A percentile compares a stretch with the other conserved stretches of the same genome.
Evolutionary conservation across 2,888 invertebrate genomes (phyloP).

Genomic region (Onchidella celtica): DNA sequence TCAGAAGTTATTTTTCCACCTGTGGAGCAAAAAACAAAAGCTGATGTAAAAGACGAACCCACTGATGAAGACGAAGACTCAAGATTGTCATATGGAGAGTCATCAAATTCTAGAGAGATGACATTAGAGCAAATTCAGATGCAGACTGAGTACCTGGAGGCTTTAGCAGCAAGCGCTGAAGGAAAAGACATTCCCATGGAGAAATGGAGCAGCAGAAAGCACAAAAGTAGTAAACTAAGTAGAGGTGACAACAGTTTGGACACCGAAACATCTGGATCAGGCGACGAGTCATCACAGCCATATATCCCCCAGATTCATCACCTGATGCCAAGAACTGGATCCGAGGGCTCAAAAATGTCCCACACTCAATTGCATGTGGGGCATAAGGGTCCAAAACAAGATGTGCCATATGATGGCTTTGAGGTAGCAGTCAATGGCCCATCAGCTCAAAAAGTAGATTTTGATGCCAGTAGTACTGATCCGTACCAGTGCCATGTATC

Average conservation of each 20-base stretch:
- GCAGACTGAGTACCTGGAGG: conserved; percentile 48
- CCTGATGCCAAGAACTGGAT: conserved; percentile 3
- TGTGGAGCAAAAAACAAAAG: conserved; percentile 55
- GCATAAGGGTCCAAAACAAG: conserved; percentile 16
- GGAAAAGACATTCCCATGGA: conserved; percentile 48
- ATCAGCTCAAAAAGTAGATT: conserved; percentile 35
- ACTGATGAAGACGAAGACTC: conserved; percentile 35
- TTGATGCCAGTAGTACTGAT: conserved; percentile 28
- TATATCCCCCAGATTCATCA: conserved; percentile 28
- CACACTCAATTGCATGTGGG: not conserved
- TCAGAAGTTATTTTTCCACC: conserved; percentile 79
- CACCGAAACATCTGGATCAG: conserved; percentile 34
- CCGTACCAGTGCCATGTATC: conserved; percentile 25
- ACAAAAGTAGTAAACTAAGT: not conserved
- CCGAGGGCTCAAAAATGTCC: not conserved
- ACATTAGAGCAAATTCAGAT: conserved; percentile 47
- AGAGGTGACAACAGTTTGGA: conserved; percentile 37
- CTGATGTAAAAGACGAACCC: conserved; percentile 35
- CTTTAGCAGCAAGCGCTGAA: conserved; percentile 47
- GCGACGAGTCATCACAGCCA: conserved; percentile 33
- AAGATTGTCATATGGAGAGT: conserved; percentile 11
- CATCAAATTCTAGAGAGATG: conserved; percentile 33
- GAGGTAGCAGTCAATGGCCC: conserved; percentile 43
- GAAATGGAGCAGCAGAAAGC: conserved; percentile 6
- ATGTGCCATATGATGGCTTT: conserved; percentile 16